Evolutionary conservation across 2,888 invertebrate genomes (phyloP).

Genomic region (Augiades crinisus): DNA sequence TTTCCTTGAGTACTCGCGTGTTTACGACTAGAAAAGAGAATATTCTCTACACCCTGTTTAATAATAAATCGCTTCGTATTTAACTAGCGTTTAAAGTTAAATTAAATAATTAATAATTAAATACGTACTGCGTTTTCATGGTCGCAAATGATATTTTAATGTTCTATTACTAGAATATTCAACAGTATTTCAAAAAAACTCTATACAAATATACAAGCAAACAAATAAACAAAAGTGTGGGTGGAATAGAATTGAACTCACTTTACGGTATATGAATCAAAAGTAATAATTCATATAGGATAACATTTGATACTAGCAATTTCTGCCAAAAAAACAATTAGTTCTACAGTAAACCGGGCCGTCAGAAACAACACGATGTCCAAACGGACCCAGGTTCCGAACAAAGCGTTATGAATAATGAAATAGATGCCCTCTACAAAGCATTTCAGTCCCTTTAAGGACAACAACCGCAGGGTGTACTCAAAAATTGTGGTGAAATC

Average conservation of each 20-base stretch:
- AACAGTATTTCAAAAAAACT: too few species aligned
- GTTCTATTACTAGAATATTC: too few species aligned
- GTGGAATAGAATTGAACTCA: too few species aligned
- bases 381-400: constrained; percentile 56
- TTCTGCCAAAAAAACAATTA: constrained; percentile 15
- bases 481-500: constrained; percentile 46
- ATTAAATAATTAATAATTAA: not conserved
- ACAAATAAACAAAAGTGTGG: too few species aligned
- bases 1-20: constrained; percentile 12
- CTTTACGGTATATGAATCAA: too few species aligned
- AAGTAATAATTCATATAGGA: too few species aligned
- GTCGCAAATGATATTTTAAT: too few species aligned
- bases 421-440: constrained; percentile 61
- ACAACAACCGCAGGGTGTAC: constrained; percentile 36
- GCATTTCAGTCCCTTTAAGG: constrained; percentile 38
- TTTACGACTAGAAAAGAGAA: constrained; percentile 10
- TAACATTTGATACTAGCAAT: too few species aligned
- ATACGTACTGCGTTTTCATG: too few species aligned
- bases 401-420: constrained; percentile 79
- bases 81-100: constrained; percentile 10
- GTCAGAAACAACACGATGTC: constrained; percentile 64
- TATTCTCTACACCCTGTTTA: not conserved
- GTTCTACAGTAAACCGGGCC: constrained; percentile 31
- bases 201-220: too few species aligned
- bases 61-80: constrained; percentile 8